phyloP scores from a whole-genome alignment of 1,140 invertebrate genomes.

The Procambarus virginalis region DNA sequence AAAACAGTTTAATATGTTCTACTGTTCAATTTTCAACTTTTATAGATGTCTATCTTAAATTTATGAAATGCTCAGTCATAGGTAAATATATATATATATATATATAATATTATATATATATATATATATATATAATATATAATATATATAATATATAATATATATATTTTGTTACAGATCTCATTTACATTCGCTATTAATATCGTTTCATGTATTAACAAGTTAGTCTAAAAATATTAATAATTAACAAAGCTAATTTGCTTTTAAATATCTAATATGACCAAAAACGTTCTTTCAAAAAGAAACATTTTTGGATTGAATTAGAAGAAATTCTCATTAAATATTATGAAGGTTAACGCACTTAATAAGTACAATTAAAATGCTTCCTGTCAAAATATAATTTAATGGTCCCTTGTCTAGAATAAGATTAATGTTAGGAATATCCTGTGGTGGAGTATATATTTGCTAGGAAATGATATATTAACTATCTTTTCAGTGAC shows the following conservation, averaged over 20 bases:
- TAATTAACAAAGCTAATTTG: slow-evolving; percentile 5
- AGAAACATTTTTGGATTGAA: not conserved
- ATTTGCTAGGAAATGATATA: not conserved
- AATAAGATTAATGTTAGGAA: too few relatives aligned
- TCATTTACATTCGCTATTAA: not conserved
- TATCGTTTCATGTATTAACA: slow-evolving; percentile 6
- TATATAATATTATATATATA: too few relatives aligned
- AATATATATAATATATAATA: too few relatives aligned
- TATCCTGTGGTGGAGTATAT: too few relatives aligned
- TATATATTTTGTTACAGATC: not conserved
- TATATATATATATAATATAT: too few relatives aligned
- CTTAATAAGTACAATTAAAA: not conserved
- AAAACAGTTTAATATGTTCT: too few relatives aligned
- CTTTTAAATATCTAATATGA: not conserved
- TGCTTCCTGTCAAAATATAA: not conserved
- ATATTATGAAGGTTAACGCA: not conserved
- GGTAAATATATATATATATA: too few relatives aligned
- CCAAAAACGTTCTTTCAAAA: not conserved
- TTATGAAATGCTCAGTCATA: too few relatives aligned
- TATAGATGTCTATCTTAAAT: too few relatives aligned
- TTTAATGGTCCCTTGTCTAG: not conserved
- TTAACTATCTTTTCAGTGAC: not conserved
- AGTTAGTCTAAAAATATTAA: not conserved
- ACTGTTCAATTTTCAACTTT: too few relatives aligned
- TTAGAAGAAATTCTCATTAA: not conserved